Evolutionary conservation across 2,113 vertebrate species (phyloP).

Genomic region (Stigmatopora nigra): DNA sequence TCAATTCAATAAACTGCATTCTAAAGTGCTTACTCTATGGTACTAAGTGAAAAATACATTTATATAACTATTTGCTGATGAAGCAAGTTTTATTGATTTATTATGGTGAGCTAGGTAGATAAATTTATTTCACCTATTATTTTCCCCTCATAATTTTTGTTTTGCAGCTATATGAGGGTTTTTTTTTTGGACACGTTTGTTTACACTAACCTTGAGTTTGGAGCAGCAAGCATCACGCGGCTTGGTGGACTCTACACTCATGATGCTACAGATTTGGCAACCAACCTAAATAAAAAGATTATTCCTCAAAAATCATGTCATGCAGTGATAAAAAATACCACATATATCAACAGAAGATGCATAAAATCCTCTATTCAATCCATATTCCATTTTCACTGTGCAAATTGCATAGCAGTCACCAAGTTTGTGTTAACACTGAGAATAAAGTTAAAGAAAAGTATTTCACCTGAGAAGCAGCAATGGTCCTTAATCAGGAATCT

Average conservation of each 20-base stretch:
- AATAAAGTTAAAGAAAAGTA: not conserved
- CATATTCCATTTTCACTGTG: not conserved
- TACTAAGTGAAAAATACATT: not conserved
- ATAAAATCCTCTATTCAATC: not conserved
- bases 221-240: conserved; percentile 54
- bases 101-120: not conserved
- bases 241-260: conserved; percentile 63
- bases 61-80: not conserved
- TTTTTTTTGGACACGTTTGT: not conserved
- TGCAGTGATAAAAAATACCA: not conserved
- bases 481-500: conserved; percentile 16
- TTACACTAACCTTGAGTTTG: conserved; percentile 67
- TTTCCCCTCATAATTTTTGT: not conserved
- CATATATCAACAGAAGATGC: not conserved
- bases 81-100: not conserved
- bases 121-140: no score
- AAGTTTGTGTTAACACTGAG: not conserved
- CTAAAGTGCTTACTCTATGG: not conserved
- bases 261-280: conserved; percentile 38
- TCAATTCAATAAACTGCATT: not conserved
- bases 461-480: conserved; percentile 50
- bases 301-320: not conserved
- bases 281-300: not conserved
- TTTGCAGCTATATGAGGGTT: not conserved
- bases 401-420: not conserved